phyloP scores from a whole-genome alignment of 2,113 vertebrate genomes.

The Isurus oxyrinchus region DNA sequence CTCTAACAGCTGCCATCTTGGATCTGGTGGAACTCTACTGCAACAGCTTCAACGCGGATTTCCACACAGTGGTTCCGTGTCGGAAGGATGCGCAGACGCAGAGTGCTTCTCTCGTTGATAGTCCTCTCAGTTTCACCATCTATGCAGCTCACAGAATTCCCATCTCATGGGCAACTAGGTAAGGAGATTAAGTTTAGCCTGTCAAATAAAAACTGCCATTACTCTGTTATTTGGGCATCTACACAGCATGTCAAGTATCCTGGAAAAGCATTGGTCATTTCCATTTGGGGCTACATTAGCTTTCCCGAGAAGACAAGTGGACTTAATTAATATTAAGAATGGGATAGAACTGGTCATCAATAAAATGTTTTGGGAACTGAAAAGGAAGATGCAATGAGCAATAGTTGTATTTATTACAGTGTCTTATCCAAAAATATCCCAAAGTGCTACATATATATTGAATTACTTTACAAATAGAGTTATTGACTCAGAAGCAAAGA shows the following conservation, averaged over 20 bases:
- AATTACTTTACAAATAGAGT: neutral
- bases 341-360: neutral
- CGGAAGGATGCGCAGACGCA: constrained; percentile 54
- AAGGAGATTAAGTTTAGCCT: constrained; percentile 31
- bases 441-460: neutral
- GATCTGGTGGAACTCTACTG: constrained; percentile 90
- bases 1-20: constrained; percentile 80
- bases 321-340: neutral
- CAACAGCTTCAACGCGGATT: constrained; percentile 89
- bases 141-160: constrained; percentile 88
- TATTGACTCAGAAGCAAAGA: neutral
- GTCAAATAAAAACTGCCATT: neutral
- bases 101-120: constrained; percentile 73
- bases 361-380: neutral
- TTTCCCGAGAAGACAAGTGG: neutral
- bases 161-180: constrained; percentile 92
- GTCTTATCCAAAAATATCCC: neutral
- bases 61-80: constrained; percentile 65
- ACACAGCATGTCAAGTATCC: neutral
- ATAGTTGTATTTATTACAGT: neutral
- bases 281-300: neutral
- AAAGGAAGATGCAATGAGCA: neutral
- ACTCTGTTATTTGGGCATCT: neutral
- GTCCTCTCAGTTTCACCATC: constrained; percentile 74
- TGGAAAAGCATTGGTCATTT: neutral